Percentiles rank a stretch among this genome's conserved stretches.
Conservation (phyloP, 2,888 invertebrate genomes). For the Anoplius nigerrimus region DNA sequence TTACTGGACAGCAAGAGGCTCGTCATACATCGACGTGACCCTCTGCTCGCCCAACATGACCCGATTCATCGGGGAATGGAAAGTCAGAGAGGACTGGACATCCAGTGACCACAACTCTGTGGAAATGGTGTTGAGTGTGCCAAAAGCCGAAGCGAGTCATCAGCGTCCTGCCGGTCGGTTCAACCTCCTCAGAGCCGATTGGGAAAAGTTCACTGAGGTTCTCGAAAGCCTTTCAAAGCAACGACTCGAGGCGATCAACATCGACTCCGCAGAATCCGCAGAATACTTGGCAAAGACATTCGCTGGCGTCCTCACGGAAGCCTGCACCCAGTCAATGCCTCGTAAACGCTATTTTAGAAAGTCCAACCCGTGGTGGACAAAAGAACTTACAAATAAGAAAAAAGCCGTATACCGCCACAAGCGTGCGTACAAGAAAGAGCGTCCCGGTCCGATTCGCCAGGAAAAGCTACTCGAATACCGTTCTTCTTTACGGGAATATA, state of each 20-base stretch:
- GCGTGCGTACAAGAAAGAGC: not conserved
- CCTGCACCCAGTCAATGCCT: constrained; percentile 8
- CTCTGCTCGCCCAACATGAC: not conserved
- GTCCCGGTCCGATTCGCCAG: not conserved
- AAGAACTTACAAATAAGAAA: not conserved
- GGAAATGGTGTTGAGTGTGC: not conserved
- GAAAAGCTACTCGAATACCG: not conserved
- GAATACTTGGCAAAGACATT: not conserved
- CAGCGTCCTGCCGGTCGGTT: too few relatives aligned
- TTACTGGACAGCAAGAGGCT: not conserved
- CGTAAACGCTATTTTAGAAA: not conserved
- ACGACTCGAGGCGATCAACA: not conserved
- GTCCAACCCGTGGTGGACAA: constrained; percentile 21
- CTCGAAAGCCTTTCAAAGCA: too few relatives aligned
- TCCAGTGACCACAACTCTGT: not conserved
- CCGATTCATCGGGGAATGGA: not conserved
- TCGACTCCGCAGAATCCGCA: not conserved
- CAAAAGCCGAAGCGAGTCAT: too few relatives aligned
- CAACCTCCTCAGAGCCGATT: too few relatives aligned
- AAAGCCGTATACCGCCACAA: not conserved
- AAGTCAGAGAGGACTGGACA: not conserved
- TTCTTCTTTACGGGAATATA: not conserved
- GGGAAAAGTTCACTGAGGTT: too few relatives aligned
- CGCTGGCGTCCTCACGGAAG: not conserved
- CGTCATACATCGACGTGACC: constrained; percentile 1